Evolutionary conservation across 2,888 invertebrate genomes (phyloP).

Genomic region (Myopa testacea): DNA sequence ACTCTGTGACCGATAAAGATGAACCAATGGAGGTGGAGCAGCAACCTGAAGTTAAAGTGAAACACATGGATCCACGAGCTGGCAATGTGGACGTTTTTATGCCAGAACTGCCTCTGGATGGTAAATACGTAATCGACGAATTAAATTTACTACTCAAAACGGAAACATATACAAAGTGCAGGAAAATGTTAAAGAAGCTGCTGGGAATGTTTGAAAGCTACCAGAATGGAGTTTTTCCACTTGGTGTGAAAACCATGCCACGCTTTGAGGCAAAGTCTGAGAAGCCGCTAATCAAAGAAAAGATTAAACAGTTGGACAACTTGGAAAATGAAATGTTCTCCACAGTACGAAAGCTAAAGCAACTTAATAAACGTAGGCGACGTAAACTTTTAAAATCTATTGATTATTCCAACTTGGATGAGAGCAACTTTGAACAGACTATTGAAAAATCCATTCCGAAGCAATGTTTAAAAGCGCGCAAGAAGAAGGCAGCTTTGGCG

Average conservation of each 20-base stretch:
- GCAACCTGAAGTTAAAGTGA: not conserved
- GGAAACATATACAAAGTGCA: slow-evolving; percentile 71
- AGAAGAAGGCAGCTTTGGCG: slow-evolving; percentile 56
- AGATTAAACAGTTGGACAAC: slow-evolving; percentile 67
- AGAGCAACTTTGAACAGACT: slow-evolving; percentile 61
- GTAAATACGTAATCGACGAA: slow-evolving; percentile 71
- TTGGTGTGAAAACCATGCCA: slow-evolving; percentile 72
- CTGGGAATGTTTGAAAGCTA: slow-evolving; percentile 69
- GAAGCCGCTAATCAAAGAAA: slow-evolving; percentile 60
- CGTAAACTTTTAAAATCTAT: slow-evolving; percentile 60
- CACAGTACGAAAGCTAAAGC: slow-evolving; percentile 66
- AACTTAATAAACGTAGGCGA: slow-evolving; percentile 66
- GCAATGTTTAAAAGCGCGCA: slow-evolving; percentile 53
- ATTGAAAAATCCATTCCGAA: slow-evolving; percentile 59
- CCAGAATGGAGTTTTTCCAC: slow-evolving; percentile 75
- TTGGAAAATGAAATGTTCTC: slow-evolving; percentile 70
- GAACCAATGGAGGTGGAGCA: slow-evolving; percentile 47
- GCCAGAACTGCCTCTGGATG: slow-evolving; percentile 76
- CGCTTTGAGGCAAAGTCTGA: slow-evolving; percentile 61
- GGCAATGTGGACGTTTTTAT: slow-evolving; percentile 82
- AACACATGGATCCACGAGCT: slow-evolving; percentile 79
- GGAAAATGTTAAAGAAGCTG: slow-evolving; percentile 71
- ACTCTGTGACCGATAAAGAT: slow-evolving; percentile 66
- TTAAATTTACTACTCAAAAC: slow-evolving; percentile 70
- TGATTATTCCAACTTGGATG: slow-evolving; percentile 61